These are phyloP conservation scores for Dipus sagitta DNA, from an alignment of 2,797 vertebrate species.

Conservation along the genomic window DNA sequence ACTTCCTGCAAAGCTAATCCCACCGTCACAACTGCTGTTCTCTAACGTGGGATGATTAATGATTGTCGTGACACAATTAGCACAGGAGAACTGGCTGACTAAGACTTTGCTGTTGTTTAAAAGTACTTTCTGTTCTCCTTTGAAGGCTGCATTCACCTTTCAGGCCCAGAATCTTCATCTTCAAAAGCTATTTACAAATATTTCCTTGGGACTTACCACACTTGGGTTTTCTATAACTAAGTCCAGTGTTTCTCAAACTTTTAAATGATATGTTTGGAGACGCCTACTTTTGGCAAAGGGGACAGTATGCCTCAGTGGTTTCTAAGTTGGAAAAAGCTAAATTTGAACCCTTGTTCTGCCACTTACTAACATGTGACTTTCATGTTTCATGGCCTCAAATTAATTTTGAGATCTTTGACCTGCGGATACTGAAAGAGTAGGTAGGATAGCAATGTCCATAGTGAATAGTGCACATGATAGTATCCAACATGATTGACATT, in stretches of 20 bases:
- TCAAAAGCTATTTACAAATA: constrained; percentile 29
- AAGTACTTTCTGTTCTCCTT: not conserved
- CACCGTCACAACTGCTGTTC: not conserved
- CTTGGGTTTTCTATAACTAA: not conserved
- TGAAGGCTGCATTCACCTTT: constrained; percentile 8
- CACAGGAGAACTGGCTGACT: not conserved
- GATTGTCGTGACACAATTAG: constrained; percentile 41
- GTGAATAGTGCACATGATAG: not conserved
- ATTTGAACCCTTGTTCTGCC: not conserved
- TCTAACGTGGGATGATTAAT: not conserved
- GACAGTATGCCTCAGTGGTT: not conserved
- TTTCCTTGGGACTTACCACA: not conserved
- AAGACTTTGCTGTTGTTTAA: not conserved
- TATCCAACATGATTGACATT: not conserved
- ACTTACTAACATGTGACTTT: not conserved
- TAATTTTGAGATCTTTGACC: constrained; percentile 52
- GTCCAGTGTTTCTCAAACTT: not conserved
- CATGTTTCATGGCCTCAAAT: not conserved
- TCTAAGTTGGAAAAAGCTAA: constrained; percentile 2
- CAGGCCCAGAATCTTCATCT: not conserved
- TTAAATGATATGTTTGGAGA: not conserved
- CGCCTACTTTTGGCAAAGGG: not conserved
- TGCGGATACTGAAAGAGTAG: not conserved
- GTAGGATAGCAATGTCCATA: not conserved
- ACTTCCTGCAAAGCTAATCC: constrained; percentile 18